Percentiles rank a stretch among this genome's conserved stretches.
These are phyloP conservation scores for Mycteria americana DNA, from an alignment of 2,797 vertebrate genomes.

Conservation along the genomic window DNA sequence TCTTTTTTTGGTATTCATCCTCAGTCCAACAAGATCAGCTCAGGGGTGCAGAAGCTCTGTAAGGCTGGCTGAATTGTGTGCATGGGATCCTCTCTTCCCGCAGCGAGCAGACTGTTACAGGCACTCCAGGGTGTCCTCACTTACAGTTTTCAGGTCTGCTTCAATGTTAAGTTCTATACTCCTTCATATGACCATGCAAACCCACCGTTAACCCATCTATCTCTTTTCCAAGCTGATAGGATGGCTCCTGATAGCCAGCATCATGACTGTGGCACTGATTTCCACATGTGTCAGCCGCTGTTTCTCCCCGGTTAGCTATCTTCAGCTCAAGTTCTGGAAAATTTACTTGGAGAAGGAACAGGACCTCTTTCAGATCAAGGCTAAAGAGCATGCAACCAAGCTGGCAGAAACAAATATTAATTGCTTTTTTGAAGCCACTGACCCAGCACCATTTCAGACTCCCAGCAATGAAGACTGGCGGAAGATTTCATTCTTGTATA, in stretches of 20 bases:
- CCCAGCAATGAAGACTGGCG: conserved; percentile 74
- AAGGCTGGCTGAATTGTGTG: not conserved
- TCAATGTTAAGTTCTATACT: not conserved
- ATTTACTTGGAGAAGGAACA: conserved; percentile 73
- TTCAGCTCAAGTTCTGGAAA: conserved; percentile 79
- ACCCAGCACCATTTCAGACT: not conserved
- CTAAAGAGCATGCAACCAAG: conserved; percentile 67
- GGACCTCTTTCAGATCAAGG: conserved; percentile 53
- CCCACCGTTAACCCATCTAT: not conserved
- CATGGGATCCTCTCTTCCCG: not conserved
- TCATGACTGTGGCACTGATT: conserved; percentile 58
- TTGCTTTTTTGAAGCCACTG: conserved; percentile 73
- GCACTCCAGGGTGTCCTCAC: not conserved
- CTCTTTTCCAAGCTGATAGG: conserved; percentile 76
- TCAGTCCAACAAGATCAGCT: not conserved
- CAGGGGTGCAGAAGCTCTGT: not conserved
- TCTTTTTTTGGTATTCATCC: not conserved
- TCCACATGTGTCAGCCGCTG: conserved; percentile 59
- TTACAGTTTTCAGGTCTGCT: not conserved
- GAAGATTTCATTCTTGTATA: conserved; percentile 71
- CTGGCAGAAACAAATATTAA: conserved; percentile 77
- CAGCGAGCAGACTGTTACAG: not conserved
- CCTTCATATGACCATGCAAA: not conserved
- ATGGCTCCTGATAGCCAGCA: conserved; percentile 74
- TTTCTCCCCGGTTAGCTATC: conserved; percentile 73